A percentile compares a stretch with the other conserved stretches of the same genome.
These are phyloP conservation scores for Hyperoplus lanceolatus DNA, from an alignment of 2,797 vertebrate genomes.

Conservation along the genomic window DNA sequence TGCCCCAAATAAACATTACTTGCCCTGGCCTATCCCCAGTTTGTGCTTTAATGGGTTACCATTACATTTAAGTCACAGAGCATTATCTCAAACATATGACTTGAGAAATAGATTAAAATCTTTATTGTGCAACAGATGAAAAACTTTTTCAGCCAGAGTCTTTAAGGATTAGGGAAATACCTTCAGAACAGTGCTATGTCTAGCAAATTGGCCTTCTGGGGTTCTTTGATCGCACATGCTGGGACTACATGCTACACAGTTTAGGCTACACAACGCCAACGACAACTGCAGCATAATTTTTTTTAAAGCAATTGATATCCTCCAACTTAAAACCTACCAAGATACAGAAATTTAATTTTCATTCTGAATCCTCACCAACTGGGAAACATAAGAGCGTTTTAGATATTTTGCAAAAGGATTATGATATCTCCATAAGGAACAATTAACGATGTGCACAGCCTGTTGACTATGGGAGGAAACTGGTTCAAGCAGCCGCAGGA, in stretches of 20 bases:
- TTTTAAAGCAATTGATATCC: neutral
- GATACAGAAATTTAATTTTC: neutral
- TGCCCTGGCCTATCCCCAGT: neutral
- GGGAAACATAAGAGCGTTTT: neutral
- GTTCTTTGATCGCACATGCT: neutral
- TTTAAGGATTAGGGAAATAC: neutral
- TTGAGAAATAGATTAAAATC: neutral
- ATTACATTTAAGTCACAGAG: neutral
- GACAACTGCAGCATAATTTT: neutral
- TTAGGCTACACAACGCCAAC: neutral
- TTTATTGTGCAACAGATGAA: too few species aligned
- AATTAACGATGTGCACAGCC: neutral
- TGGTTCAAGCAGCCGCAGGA: slow-evolving; percentile 2
- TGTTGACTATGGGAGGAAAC: slow-evolving; percentile 16
- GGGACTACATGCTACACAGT: neutral
- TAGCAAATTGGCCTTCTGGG: neutral
- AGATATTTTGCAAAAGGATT: neutral
- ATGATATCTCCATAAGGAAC: neutral
- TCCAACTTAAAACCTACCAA: neutral
- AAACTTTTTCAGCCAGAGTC: too few species aligned
- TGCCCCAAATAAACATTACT: neutral
- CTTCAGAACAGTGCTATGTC: neutral
- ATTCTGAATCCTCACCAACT: neutral
- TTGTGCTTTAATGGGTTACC: neutral
- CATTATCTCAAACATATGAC: neutral